Conservation (phyloP, 2,113 vertebrate species). For the Casuarius casuarius region DNA sequence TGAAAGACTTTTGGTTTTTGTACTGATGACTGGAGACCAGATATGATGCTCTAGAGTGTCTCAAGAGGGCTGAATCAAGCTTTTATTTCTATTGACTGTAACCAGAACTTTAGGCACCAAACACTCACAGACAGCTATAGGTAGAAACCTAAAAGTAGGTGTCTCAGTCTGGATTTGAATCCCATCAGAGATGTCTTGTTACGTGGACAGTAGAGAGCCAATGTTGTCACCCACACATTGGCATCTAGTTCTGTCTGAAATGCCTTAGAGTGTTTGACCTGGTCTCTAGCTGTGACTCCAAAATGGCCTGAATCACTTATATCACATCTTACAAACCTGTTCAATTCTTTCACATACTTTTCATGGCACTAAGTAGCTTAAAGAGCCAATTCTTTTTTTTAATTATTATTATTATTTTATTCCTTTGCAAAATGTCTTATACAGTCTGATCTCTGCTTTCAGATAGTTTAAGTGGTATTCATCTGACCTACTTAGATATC, state of each 20-base stretch:
- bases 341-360: not conserved
- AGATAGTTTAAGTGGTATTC: not conserved
- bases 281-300: not conserved
- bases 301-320: not conserved
- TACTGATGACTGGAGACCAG: not conserved
- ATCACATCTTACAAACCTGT: not conserved
- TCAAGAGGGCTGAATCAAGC: not conserved
- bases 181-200: not conserved
- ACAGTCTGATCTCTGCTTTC: not conserved
- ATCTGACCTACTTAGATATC: not conserved
- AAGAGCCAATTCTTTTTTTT: not conserved
- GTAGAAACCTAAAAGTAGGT: not conserved
- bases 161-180: not conserved
- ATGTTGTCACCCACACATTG: not conserved
- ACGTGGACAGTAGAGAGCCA: not conserved
- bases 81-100: not conserved
- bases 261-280: rapidly evolving
- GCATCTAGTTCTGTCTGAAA: not conserved
- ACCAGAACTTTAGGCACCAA: not conserved
- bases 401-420: rapidly evolving
- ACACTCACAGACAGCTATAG: not conserved
- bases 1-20: not conserved
- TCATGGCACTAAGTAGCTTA: not conserved
- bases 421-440: not conserved
- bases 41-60: not conserved